These are phyloP conservation scores for Mus minutoides DNA, from an alignment of 2,797 vertebrate genomes.

Conservation along the genomic window DNA sequence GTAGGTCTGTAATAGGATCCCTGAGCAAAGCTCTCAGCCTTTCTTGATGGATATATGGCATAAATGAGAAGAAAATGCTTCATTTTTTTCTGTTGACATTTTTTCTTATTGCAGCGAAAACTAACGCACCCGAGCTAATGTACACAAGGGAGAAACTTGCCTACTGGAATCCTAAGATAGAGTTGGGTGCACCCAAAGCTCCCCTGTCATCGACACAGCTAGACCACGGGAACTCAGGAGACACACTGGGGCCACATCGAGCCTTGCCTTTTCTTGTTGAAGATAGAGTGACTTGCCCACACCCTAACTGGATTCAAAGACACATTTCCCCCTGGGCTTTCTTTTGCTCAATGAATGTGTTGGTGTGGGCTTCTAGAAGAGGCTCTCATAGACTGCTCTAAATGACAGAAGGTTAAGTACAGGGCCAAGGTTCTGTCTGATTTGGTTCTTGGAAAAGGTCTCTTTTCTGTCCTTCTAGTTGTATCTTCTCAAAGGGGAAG, in stretches of 20 bases:
- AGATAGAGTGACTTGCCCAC: background rate
- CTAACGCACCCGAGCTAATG: background rate
- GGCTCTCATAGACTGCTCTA: background rate
- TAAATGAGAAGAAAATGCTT: background rate
- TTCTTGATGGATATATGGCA: too few species aligned
- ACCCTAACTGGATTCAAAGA: background rate
- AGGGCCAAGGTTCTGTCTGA: background rate
- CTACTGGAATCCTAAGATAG: background rate
- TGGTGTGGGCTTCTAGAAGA: background rate
- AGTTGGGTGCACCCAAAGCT: background rate
- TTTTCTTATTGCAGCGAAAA: background rate
- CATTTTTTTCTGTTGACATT: background rate
- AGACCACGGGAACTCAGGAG: background rate
- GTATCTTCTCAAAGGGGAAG: background rate
- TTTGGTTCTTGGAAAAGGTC: background rate
- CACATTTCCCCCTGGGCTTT: conserved; percentile 41
- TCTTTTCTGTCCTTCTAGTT: background rate
- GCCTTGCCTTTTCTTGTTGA: background rate
- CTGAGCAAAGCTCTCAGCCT: background rate
- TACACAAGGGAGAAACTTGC: background rate
- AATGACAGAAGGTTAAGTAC: background rate
- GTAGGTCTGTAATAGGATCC: background rate
- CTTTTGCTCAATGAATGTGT: conserved; percentile 30
- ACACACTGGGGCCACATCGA: background rate
- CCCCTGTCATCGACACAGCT: background rate